Base-by-base conservation (phyloP, 2,797 vertebrate genomes). In the Channallabes apus region DNA sequence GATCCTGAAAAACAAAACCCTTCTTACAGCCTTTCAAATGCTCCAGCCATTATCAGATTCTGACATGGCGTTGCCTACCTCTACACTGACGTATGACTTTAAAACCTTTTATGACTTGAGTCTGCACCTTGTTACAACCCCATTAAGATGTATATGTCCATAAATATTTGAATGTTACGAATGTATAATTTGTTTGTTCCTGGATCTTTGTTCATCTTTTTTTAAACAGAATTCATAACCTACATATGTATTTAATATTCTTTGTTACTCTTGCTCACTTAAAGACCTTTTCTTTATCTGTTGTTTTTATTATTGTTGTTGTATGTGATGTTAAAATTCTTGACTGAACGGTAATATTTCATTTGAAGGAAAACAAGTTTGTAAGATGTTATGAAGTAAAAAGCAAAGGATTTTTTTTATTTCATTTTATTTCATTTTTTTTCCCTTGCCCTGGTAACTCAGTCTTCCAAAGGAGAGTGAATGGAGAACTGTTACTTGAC, bases 31-130 rank as follows among this genome's bases (percentile, higher is more conserved):
- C 77, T 32, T 29, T 75, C 20, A 69, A 80, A 68, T 82, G 32
- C 78, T 85, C 79, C 27, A 77, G 65, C 59, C 64, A 67, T 68
- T 59, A 80, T 58, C 62, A 64, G 61, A 58, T 79, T 29, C 54
- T 84, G 80, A 79, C 75, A 84, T 72, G 59, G 54, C 68, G 80
- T 78, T 69, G 82, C 72, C 82, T 87, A 87, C 86, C 86, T 87
- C 86, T 72, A 81, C 51, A 77, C 59, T 65, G 38, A 59, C 22
- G n/a, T 58, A 69, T 80, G 79, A 65, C 89, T 89, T 83, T 86
- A 61, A 65, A 73, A 88, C 58, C 58, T 86, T 83, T 73, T 83
- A 81, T 85, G 79, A 78, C 76, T 83, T 54, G 27, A 78, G 41
- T 78, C n/a, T 41, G 75, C 64, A 82, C 62, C 35, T 62, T 78